phyloP scores from a whole-genome alignment of 2,797 vertebrate species.

The Argyrosomus regius region DNA sequence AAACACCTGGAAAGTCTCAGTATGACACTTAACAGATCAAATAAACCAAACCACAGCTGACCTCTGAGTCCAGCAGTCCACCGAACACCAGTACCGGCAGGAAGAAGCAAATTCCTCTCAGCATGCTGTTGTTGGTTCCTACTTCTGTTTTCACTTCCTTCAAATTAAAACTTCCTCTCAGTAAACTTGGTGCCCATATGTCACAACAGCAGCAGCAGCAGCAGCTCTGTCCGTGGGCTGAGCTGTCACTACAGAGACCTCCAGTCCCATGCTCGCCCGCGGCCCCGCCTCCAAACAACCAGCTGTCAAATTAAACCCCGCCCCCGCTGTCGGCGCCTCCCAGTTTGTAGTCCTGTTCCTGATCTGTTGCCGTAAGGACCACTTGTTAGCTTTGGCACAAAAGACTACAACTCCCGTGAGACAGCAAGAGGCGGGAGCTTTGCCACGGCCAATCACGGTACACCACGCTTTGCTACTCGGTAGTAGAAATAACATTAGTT shows the following conservation, averaged over 20 bases:
- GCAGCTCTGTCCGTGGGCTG: slow-evolving; percentile 26
- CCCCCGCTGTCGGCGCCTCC: slow-evolving; percentile 1
- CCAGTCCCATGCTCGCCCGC: neutral
- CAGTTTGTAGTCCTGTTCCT: slow-evolving; percentile 68
- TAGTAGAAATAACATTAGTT: slow-evolving; percentile 3
- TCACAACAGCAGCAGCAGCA: slow-evolving; percentile 9
- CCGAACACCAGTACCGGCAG: slow-evolving; percentile 32
- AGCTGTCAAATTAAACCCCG: slow-evolving; percentile 34
- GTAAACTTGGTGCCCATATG: neutral
- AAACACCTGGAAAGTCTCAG: slow-evolving; percentile 3
- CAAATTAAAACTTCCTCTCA: neutral
- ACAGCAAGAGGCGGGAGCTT: fast-evolving
- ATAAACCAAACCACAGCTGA: slow-evolving; percentile 34
- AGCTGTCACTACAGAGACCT: slow-evolving; percentile 52
- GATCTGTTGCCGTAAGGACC: fast-evolving
- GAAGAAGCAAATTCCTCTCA: slow-evolving; percentile 22
- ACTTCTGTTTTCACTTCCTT: neutral
- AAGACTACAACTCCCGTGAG: slow-evolving; percentile 76
- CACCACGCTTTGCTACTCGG: slow-evolving; percentile 77
- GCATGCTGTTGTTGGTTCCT: slow-evolving; percentile 33
- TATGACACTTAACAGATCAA: neutral
- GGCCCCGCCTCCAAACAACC: slow-evolving; percentile 69
- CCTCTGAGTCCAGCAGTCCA: slow-evolving; percentile 62
- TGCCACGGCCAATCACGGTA: slow-evolving; percentile 75
- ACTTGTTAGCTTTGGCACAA: fast-evolving